A percentile compares a stretch with the other conserved stretches of the same genome.
Evolutionary conservation across 2,888 invertebrate species (phyloP).

Genomic region (Scaptomyza cyrtandrae): DNA sequence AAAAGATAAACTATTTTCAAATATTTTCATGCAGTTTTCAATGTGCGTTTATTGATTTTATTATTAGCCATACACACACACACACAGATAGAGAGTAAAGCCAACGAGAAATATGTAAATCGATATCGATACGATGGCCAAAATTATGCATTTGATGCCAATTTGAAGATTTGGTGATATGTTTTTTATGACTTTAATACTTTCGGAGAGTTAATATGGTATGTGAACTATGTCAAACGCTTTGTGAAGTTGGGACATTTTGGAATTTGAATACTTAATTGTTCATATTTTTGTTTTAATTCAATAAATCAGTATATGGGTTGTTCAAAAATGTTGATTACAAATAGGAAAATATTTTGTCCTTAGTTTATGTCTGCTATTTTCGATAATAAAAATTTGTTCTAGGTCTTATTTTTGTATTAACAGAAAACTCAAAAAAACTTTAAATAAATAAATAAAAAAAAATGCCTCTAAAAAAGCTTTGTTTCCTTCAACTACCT

Average conservation of each 20-base stretch:
- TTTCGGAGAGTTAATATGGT: background rate
- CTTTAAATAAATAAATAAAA: no score
- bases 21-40: slow-evolving; percentile 62
- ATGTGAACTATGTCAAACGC: background rate
- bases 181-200: slow-evolving; percentile 50
- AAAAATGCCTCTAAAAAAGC: no score
- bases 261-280: no score
- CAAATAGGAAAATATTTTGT: no score
- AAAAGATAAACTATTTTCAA: background rate
- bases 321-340: no score
- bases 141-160: slow-evolving; percentile 77
- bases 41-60: slow-evolving; percentile 79
- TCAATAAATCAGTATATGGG: no score
- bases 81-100: background rate
- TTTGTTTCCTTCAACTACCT: no score
- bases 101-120: slow-evolving; percentile 69
- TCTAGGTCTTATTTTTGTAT: no score
- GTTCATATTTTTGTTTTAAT: no score
- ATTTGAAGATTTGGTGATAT: slow-evolving; percentile 67
- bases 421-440: no score
- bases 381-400: no score
- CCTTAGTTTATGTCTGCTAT: no score
- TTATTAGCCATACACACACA: slow-evolving; percentile 53
- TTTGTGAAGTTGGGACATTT: background rate
- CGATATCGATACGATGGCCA: slow-evolving; percentile 66